Conservation (phyloP, 2,888 invertebrate species). For the Habrosyne pyritoides region DNA sequence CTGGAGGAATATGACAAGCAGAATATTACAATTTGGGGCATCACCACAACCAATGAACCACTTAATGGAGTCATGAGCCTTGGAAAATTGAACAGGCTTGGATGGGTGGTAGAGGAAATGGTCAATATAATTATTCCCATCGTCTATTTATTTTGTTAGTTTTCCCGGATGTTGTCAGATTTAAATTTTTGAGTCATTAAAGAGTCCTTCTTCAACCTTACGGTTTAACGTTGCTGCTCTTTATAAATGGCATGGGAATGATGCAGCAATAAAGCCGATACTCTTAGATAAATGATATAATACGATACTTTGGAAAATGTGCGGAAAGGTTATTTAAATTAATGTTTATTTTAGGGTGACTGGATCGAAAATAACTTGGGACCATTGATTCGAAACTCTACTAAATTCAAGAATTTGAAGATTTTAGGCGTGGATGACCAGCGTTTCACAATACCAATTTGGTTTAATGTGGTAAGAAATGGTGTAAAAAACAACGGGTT, state of each 20-base stretch:
- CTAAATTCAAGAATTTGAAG: slow-evolving; percentile 74
- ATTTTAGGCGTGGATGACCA: slow-evolving; percentile 91
- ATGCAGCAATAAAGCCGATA: no score
- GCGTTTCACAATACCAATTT: slow-evolving; percentile 84
- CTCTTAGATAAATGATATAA: neutral
- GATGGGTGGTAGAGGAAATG: slow-evolving; percentile 85
- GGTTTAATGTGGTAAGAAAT: slow-evolving; percentile 81
- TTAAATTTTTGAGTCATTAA: no score
- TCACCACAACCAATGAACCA: slow-evolving; percentile 95
- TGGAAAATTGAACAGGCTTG: slow-evolving; percentile 86
- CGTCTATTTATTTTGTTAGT: slow-evolving; percentile 3
- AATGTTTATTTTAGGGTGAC: slow-evolving; percentile 71
- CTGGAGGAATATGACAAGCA: slow-evolving; percentile 86
- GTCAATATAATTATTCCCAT: slow-evolving; percentile 37
- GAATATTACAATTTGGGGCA: slow-evolving; percentile 87
- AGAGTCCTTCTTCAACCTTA: no score
- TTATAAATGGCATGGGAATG: no score
- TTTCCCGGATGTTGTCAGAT: no score
- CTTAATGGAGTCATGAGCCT: slow-evolving; percentile 77
- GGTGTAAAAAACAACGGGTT: no score
- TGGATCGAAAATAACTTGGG: slow-evolving; percentile 89
- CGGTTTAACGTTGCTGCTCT: no score
- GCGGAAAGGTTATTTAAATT: neutral
- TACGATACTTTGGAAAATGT: neutral
- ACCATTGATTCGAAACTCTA: slow-evolving; percentile 83